Evolutionary conservation across 2,888 invertebrate species (phyloP).

Genomic region (Hypomecis atomaria): DNA sequence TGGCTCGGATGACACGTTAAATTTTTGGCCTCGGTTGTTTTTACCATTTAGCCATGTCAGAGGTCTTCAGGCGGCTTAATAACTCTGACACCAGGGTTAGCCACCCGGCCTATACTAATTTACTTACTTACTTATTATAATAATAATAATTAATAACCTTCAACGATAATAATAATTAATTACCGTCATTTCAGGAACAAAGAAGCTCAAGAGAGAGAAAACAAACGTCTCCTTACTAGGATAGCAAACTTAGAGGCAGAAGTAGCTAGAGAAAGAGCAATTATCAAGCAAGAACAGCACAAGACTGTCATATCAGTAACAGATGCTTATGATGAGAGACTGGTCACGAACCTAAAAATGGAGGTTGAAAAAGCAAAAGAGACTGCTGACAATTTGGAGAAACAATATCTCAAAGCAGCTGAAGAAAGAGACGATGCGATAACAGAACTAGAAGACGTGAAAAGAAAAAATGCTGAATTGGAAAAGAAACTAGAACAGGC

Average conservation of each 20-base stretch:
- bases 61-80: too few species aligned
- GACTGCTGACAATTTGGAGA: slow-evolving; percentile 91
- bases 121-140: too few species aligned
- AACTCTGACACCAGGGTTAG: too few species aligned
- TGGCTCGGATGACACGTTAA: too few species aligned
- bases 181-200: slow-evolving; percentile 85
- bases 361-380: slow-evolving; percentile 91
- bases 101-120: too few species aligned
- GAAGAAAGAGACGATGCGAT: slow-evolving; percentile 91
- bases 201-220: slow-evolving; percentile 93
- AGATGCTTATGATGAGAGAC: slow-evolving; percentile 86
- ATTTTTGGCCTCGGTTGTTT: too few species aligned
- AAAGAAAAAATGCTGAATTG: slow-evolving; percentile 89
- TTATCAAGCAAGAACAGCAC: slow-evolving; percentile 80
- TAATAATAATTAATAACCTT: too few species aligned
- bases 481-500: slow-evolving; percentile 91
- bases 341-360: slow-evolving; percentile 88
- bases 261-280: slow-evolving; percentile 88
- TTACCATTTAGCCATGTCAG: too few species aligned
- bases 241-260: slow-evolving; percentile 93
- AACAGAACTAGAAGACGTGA: slow-evolving; percentile 91
- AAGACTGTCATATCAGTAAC: slow-evolving; percentile 82
- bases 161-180: too few species aligned
- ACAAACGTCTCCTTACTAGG: slow-evolving; percentile 91
- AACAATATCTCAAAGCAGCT: slow-evolving; percentile 90